These are phyloP conservation scores for Anguilla anguilla DNA, from an alignment of 2,797 vertebrate species.

Conservation along the genomic window DNA sequence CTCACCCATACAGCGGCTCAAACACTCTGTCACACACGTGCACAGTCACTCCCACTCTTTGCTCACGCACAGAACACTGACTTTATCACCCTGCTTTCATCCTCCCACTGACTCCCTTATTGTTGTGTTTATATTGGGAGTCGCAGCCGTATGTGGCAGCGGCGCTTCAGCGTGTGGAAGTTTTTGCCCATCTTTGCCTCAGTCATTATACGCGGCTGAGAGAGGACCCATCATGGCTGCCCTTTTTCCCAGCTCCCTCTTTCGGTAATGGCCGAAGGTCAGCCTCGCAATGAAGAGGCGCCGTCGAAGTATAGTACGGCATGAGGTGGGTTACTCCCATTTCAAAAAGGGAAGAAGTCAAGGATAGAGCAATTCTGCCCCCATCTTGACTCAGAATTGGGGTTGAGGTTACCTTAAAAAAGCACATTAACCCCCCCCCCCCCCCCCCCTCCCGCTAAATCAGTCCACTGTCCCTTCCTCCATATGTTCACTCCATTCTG, in stretches of 20 bases:
- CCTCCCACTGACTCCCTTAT: not conserved
- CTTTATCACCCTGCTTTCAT: not conserved
- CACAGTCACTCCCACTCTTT: not conserved
- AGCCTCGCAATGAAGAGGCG: not conserved
- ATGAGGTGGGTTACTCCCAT: not conserved
- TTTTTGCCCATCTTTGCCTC: not conserved
- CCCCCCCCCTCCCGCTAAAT: slow-evolving; percentile 43
- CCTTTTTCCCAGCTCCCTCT: not conserved
- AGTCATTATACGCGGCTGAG: not conserved
- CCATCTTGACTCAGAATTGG: slow-evolving; percentile 51
- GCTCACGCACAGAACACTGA: not conserved
- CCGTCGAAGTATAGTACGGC: not conserved
- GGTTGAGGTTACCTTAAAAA: slow-evolving; percentile 55
- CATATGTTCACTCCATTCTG: slow-evolving; percentile 55
- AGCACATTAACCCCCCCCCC: not conserved
- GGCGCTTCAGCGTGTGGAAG: not conserved
- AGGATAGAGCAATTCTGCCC: slow-evolving; percentile 6
- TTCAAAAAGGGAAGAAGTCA: slow-evolving; percentile 5
- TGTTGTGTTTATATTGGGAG: not conserved
- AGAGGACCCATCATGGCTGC: not conserved
- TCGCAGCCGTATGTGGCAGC: not conserved
- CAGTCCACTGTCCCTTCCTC: slow-evolving; percentile 56
- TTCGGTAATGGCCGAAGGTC: not conserved
- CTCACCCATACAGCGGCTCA: not conserved
- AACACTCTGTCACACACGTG: not conserved